Base-by-base conservation (phyloP, 2,113 vertebrate species). In the Otolemur garnettii region DNA sequence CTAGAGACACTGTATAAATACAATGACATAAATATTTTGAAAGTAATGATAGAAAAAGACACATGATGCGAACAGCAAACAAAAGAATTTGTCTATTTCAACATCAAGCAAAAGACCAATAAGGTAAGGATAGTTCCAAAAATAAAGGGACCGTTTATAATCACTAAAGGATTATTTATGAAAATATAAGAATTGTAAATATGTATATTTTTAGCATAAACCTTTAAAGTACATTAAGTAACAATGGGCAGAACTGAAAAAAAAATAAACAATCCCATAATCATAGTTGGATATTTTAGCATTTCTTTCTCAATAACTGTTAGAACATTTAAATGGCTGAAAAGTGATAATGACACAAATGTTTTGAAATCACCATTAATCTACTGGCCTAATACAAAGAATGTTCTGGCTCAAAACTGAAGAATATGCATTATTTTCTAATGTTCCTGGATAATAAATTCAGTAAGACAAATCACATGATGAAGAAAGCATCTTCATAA, bases 1-100 rank as follows among this genome's bases (percentile, higher is more conserved):
- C 18, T 11, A 90, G 59, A 69, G 3, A 55, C 14, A 80, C 17
- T 60, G 28, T 69, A 55, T 75, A 95, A 69, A 93, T 30, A 60
- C 35, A 60, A 69, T 42, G 10, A 88, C 28, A 62, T 33, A 92
- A 95, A 86, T 89, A 75, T 95, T 69, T 91, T 24, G 75, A 62
- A 85, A 84, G 5, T 72, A 50, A 92, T 30, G 21, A 28, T 17
- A 80, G 4, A 33, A 94, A 92, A 71, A 66, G 28, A 66, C 18
- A 50, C 10, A 38, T n/a, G 28, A 55, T 80, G 1, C 50, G 71
- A 87, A 84, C 14, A 62, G 28, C 62, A 62, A 82, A 45, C 26
- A n/a, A 66, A 85, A 74, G 3, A 50, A 3, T 8, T 4, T 64
- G 24, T 19, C 50, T 60, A 28, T 26, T 38, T 60, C 91, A 50